Evolutionary conservation across 2,888 invertebrate genomes (phyloP), one percentile per base, ranked within the genome.

Genomic region (Cryptocephalus primarius): DNA sequence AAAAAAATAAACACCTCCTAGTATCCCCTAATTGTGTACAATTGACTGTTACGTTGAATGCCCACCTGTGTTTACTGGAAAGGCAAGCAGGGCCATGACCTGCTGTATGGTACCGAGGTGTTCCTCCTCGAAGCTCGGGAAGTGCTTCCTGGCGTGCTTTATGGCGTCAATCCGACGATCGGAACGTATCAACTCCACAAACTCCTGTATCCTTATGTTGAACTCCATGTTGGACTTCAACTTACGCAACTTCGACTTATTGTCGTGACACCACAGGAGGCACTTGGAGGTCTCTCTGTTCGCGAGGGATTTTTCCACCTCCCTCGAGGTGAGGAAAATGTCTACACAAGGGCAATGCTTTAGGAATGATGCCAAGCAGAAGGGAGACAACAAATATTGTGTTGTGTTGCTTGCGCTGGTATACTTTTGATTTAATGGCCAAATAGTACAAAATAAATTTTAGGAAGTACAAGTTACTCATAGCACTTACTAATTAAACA

Each of bases 141-240:
- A 92, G 71, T 91, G 85, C 68, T 93, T 95, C 59, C 93, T 80
- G 1, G 96, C 93, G 73, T 96, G 93, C 57, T 87, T 85, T 1
- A 99, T 91, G 9, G 97, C 97, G 51, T 96, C 96, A 54, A 92
- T 74, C 41, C 92, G 79, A 48, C 82, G 78, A 66, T 92, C 90
- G 9, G 78, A 76, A 48, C 92, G 80, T n/a, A 99, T 86, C 44
- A 96, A 70, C 70, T 97, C 97, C 33, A 99, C 86, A 67, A 95
- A 96, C 69, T 96, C 96, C 75, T 96, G 84, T 60, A 90, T 82
- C 36, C 92, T 76, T 49, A 97, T 78, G 69, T 92, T 92, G 66
- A 96, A 92, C 72, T 99, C 99, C 78, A 99, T 85, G 46, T 83
- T 89, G 44, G 95, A 95, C 69, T 90, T 89, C 53, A 95, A 80